A percentile compares a stretch with the other conserved stretches of the same genome.
These are phyloP conservation scores for Anarsia innoxiella DNA, from an alignment of 2,888 invertebrate species.

Conservation along the genomic window DNA sequence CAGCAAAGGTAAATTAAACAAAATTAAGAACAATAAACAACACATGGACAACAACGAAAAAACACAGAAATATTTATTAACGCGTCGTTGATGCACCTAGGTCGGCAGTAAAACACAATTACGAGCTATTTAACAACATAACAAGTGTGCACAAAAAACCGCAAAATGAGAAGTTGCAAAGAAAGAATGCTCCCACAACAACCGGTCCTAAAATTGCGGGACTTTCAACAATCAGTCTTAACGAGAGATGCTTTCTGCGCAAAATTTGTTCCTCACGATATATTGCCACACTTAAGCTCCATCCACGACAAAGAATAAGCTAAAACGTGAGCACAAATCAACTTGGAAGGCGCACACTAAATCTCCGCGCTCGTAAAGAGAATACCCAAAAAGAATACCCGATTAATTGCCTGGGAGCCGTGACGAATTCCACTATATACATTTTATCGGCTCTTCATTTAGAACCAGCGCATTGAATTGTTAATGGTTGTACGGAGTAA, in stretches of 20 bases:
- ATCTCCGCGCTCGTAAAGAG: constrained; percentile 57
- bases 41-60: neutral
- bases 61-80: constrained; percentile 2
- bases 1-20: too few species aligned
- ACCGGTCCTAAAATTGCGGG: constrained; percentile 39
- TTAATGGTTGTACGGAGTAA: constrained; percentile 59
- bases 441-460: constrained; percentile 71
- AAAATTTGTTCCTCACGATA: constrained; percentile 59
- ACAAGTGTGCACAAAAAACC: constrained; percentile 14
- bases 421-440: constrained; percentile 66
- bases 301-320: constrained; percentile 54
- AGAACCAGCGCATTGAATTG: constrained; percentile 64
- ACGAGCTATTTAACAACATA: constrained; percentile 15
- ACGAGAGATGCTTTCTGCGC: constrained; percentile 50
- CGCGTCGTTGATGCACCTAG: constrained; percentile 7
- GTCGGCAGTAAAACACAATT: constrained; percentile 9
- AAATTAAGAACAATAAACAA: constrained; percentile 1
- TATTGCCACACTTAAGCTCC: constrained; percentile 58
- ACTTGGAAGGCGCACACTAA: constrained; percentile 48
- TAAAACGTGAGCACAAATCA: constrained; percentile 62
- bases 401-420: constrained; percentile 60
- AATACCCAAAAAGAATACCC: constrained; percentile 44
- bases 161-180: constrained; percentile 17
- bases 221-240: constrained; percentile 46
- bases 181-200: constrained; percentile 20